A percentile compares a stretch with the other conserved stretches of the same genome.
Evolutionary conservation across 2,113 vertebrate species (phyloP).

Genomic region (Panurus biarmicus): DNA sequence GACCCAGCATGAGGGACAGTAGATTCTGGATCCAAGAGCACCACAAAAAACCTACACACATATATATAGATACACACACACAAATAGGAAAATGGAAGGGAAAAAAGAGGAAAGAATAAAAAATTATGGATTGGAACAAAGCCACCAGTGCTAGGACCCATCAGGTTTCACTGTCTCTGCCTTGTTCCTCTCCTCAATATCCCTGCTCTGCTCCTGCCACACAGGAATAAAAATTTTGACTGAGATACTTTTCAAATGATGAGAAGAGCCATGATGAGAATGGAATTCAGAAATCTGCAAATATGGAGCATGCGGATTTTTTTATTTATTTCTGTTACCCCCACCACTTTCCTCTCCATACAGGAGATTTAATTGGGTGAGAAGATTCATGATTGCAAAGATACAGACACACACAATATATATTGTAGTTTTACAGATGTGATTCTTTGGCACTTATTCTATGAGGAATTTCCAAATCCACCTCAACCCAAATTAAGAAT

Average conservation of each 20-base stretch:
- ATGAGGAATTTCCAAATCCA: not conserved
- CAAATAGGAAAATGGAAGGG: rapidly evolving
- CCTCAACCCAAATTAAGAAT: not conserved
- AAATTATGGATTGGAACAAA: not conserved
- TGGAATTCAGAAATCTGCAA: not conserved
- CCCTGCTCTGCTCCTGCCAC: not conserved
- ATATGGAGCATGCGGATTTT: not conserved
- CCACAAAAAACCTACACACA: no score
- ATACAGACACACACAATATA: not conserved
- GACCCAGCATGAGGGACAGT: not conserved
- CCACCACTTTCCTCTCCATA: not conserved
- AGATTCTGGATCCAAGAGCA: not conserved
- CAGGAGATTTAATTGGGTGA: not conserved
- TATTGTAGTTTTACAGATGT: not conserved
- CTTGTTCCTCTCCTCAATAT: rapidly evolving
- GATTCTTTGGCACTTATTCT: not conserved
- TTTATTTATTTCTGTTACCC: not conserved
- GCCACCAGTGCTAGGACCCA: not conserved
- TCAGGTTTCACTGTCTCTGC: not conserved
- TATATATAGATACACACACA: rapidly evolving
- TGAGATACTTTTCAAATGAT: not conserved
- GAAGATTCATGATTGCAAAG: not conserved
- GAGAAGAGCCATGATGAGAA: not conserved
- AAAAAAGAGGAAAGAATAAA: not conserved
- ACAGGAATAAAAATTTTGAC: not conserved